Percentiles rank a stretch among this genome's conserved stretches.
These are phyloP conservation scores for Gulo gulo DNA, from an alignment of 2,113 vertebrate genomes.

Conservation along the genomic window DNA sequence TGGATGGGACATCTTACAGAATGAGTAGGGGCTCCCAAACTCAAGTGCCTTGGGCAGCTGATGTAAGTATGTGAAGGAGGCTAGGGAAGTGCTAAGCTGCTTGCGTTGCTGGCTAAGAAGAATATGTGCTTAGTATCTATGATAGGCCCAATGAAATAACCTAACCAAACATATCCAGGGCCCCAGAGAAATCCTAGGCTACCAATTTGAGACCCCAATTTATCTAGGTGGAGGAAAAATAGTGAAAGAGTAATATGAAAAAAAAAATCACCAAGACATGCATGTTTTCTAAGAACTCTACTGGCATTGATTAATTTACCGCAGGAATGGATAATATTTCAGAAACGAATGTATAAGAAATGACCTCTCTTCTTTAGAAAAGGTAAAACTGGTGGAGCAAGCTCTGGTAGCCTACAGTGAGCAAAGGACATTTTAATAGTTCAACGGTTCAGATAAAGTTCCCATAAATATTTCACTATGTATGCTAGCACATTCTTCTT, in stretches of 20 bases:
- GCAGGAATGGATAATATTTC: slow-evolving; percentile 8
- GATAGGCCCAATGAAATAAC: not conserved
- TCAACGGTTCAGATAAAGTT: slow-evolving; percentile 6
- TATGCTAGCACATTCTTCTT: slow-evolving; percentile 51
- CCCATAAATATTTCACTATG: slow-evolving; percentile 51
- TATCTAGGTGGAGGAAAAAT: not conserved
- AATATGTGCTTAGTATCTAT: not conserved
- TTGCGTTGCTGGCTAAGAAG: slow-evolving; percentile 36
- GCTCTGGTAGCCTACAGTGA: not conserved
- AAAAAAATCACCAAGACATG: not conserved
- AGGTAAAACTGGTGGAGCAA: slow-evolving; percentile 4
- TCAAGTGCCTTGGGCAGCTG: not conserved
- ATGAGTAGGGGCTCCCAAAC: slow-evolving; percentile 1
- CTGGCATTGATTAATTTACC: slow-evolving; percentile 34
- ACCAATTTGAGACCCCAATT: not conserved
- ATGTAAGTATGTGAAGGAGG: not conserved
- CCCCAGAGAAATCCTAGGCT: not conserved
- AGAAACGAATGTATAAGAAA: not conserved
- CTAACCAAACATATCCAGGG: not conserved
- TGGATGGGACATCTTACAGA: not conserved
- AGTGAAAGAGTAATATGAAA: not conserved
- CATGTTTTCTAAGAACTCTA: slow-evolving; percentile 1
- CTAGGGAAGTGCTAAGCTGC: not conserved
- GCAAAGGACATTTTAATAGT: not conserved
- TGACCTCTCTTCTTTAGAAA: slow-evolving; percentile 18